phyloP scores from a whole-genome alignment of 2,113 vertebrate species.

The Ranitomeya imitator region DNA sequence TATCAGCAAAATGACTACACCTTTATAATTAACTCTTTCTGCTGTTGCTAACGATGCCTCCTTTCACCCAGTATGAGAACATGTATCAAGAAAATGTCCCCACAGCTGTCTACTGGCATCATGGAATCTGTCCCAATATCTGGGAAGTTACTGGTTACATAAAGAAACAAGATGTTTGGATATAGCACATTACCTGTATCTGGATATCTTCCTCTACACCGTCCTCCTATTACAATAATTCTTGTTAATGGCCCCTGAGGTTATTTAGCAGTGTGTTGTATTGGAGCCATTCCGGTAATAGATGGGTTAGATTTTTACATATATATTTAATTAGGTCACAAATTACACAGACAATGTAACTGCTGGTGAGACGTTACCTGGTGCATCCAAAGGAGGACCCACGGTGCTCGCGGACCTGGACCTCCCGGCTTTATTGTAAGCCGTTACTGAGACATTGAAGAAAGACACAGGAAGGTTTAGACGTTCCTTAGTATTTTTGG shows the following conservation, averaged over 20 bases:
- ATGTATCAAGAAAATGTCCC: too few species aligned
- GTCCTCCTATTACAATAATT: too few species aligned
- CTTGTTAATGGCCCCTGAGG: too few species aligned
- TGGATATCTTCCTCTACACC: too few species aligned
- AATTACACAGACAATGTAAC: background rate
- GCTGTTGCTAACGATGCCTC: background rate
- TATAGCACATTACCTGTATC: too few species aligned
- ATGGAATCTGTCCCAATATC: background rate
- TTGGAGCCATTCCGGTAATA: too few species aligned
- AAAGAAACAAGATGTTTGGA: background rate
- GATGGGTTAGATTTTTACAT: background rate
- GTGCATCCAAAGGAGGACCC: background rate
- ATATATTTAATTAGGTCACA: background rate
- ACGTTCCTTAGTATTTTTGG: background rate
- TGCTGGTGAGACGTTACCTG: background rate
- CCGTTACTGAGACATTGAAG: constrained; percentile 15
- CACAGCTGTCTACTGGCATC: background rate
- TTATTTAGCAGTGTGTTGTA: too few species aligned
- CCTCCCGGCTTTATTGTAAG: constrained; percentile 7
- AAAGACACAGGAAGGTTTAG: constrained; percentile 7
- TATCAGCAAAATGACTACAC: too few species aligned
- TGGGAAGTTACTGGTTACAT: background rate
- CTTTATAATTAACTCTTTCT: background rate
- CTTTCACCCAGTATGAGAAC: background rate
- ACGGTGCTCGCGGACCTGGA: background rate